phyloP scores from a whole-genome alignment of 2,888 invertebrate genomes.

The Brachyopa scutellaris region DNA sequence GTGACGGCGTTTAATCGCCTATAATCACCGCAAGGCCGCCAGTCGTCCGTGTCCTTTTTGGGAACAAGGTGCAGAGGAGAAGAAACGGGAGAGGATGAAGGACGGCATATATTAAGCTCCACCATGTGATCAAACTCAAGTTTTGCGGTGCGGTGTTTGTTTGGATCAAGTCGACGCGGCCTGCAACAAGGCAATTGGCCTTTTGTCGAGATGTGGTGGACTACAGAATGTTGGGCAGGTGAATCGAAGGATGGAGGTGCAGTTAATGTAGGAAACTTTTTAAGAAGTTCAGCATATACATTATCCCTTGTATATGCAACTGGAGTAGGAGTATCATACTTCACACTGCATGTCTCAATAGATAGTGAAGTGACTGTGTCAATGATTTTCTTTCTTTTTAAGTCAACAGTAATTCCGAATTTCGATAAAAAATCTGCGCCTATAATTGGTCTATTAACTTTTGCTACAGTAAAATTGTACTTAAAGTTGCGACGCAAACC shows the following conservation, averaged over 20 bases:
- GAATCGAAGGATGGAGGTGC: conserved; percentile 4
- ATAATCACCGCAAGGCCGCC: too few relatives aligned
- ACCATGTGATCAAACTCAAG: conserved; percentile 10
- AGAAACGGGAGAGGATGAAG: too few relatives aligned
- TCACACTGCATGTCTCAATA: background rate
- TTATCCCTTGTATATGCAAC: background rate
- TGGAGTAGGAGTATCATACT: background rate
- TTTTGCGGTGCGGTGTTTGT: conserved; percentile 14
- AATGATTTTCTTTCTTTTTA: conserved; percentile 8
- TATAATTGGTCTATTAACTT: background rate
- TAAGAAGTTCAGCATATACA: conserved; percentile 1
- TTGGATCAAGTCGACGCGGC: conserved; percentile 9
- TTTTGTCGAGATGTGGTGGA: background rate
- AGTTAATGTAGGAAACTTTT: conserved; percentile 4
- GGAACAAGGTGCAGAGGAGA: too few relatives aligned
- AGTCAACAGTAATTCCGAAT: background rate
- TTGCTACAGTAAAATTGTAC: too few relatives aligned
- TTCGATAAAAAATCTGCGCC: background rate
- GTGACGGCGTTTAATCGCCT: too few relatives aligned
- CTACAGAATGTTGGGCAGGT: conserved; percentile 12
- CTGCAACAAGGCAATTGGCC: conserved; percentile 19
- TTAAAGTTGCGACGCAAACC: too few relatives aligned
- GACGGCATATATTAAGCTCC: conserved; percentile 3
- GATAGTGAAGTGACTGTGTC: conserved; percentile 1
- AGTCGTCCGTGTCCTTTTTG: too few relatives aligned